These are phyloP conservation scores for Poeciliopsis turneri DNA, from an alignment of 2,797 vertebrate species.

Conservation along the genomic window DNA sequence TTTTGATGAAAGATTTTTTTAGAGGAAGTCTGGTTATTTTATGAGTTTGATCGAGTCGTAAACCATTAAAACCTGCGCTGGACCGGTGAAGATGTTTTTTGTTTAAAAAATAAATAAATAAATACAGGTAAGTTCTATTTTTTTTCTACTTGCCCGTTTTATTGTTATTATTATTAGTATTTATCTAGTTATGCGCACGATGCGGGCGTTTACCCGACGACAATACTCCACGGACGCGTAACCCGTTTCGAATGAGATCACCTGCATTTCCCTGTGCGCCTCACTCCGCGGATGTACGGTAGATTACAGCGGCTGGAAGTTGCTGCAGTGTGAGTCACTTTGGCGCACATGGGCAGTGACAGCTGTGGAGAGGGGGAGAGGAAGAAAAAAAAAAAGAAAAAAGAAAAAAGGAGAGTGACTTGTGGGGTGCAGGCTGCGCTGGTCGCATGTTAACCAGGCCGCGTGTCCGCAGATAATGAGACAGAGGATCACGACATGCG, in stretches of 20 bases:
- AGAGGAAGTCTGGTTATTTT: slow-evolving; percentile 19
- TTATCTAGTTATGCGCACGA: background rate
- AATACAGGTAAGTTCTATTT: slow-evolving; percentile 48
- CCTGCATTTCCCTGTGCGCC: slow-evolving; percentile 50
- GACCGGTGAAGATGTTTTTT: slow-evolving; percentile 7
- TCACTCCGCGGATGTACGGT: slow-evolving; percentile 70
- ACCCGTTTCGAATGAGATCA: background rate
- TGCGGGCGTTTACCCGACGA: background rate
- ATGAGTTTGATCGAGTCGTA: slow-evolving; percentile 42
- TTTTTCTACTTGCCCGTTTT: slow-evolving; percentile 11
- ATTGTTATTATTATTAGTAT: background rate
- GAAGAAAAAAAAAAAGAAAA: slow-evolving; percentile 6
- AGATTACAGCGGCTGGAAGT: slow-evolving; percentile 77
- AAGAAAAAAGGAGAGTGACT: slow-evolving; percentile 42
- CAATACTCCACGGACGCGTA: slow-evolving; percentile 18
- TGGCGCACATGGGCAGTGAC: slow-evolving; percentile 84
- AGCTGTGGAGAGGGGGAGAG: slow-evolving; percentile 44
- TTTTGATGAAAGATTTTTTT: background rate
- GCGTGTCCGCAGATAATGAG: slow-evolving; percentile 28
- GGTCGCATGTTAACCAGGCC: slow-evolving; percentile 70
- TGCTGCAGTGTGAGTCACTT: slow-evolving; percentile 90
- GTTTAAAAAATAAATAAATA: background rate
- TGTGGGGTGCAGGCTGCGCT: slow-evolving; percentile 57
- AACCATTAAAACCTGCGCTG: slow-evolving; percentile 36
- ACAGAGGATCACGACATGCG: slow-evolving; percentile 43